These are phyloP conservation scores for Xestobium rufovillosum DNA, from an alignment of 2,888 invertebrate genomes.

Conservation along the genomic window DNA sequence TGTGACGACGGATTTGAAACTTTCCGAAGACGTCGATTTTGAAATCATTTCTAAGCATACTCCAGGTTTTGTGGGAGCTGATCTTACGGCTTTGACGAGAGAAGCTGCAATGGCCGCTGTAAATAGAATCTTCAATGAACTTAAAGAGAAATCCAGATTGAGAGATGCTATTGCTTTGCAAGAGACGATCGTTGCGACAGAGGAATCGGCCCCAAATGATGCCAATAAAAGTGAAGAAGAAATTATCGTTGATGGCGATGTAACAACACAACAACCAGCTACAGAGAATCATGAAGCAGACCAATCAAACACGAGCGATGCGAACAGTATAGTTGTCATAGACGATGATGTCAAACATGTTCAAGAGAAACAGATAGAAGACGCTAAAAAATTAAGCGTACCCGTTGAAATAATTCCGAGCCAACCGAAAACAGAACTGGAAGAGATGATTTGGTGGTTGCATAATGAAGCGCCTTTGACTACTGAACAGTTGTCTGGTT, in stretches of 20 bases:
- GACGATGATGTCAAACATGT: constrained; percentile 14
- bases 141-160: constrained; percentile 33
- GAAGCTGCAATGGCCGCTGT: constrained; percentile 87
- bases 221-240: constrained; percentile 23
- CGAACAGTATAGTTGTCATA: constrained; percentile 16
- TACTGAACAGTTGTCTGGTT: constrained; percentile 52
- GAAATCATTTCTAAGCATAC: constrained; percentile 71
- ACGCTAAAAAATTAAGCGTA: constrained; percentile 12
- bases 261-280: constrained; percentile 44
- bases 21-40: constrained; percentile 65
- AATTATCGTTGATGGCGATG: constrained; percentile 29
- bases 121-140: constrained; percentile 46
- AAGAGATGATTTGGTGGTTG: constrained; percentile 58
- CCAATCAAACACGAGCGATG: too few species aligned
- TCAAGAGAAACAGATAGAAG: constrained; percentile 18
- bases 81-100: constrained; percentile 76
- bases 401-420: constrained; percentile 11
- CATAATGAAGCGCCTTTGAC: constrained; percentile 57
- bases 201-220: too few species aligned
- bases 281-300: too few species aligned
- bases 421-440: constrained; percentile 35
- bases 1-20: constrained; percentile 56
- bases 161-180: constrained; percentile 24
- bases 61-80: constrained; percentile 95
- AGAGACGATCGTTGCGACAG: constrained; percentile 21